Base-by-base conservation (phyloP, 2,888 invertebrate genomes). In the Electrophaes corylata region DNA sequence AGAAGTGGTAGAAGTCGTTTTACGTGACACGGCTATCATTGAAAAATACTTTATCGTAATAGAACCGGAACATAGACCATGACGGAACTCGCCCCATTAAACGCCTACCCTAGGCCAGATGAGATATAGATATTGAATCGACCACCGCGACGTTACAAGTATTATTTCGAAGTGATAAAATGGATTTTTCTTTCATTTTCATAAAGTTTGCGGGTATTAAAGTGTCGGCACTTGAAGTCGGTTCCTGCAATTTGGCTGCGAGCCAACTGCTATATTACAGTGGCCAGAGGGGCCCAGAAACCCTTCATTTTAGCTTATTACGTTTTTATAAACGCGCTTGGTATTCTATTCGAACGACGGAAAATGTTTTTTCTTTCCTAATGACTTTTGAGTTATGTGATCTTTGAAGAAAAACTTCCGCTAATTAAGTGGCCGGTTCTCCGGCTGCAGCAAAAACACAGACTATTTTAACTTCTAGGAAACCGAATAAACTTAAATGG, bases 151-250 rank as follows among this genome's bases (percentile, higher is more conserved):
- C 50, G 29, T 53, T 43, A 46, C 51, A 58, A 60, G 56, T 54
- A 59, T 58, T 46, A 54, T 62, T 58, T 52, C 18, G 31, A 41
- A 18, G 48, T 41, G 57, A 53, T 60, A 53, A 58, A 60, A 64
- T 66, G 48, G 64, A 59, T 67, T 66, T 69, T 81, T 78, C 76
- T 79, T 84, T 75, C 76, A 79, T 83, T 83, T 84, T 83, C 82
- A 84, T 84, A 83, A 84, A 83, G 79, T 82, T 81, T 75, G 80
- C 70, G 77, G 79, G 74, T 77, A 82, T 77, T 79, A 83, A 81
- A 84, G 78, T 81, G 81, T 79, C 79, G 72, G 74, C 75, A 76
- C 75, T 78, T 73, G 71, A 73, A 70, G 67, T 70, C 63, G 69
- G 71, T 64, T 65, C 65, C 66, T 61, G 73, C 77, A 75, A 78